These are phyloP conservation scores for Calyptomena viridis DNA, from an alignment of 2,113 vertebrate species.

Conservation along the genomic window DNA sequence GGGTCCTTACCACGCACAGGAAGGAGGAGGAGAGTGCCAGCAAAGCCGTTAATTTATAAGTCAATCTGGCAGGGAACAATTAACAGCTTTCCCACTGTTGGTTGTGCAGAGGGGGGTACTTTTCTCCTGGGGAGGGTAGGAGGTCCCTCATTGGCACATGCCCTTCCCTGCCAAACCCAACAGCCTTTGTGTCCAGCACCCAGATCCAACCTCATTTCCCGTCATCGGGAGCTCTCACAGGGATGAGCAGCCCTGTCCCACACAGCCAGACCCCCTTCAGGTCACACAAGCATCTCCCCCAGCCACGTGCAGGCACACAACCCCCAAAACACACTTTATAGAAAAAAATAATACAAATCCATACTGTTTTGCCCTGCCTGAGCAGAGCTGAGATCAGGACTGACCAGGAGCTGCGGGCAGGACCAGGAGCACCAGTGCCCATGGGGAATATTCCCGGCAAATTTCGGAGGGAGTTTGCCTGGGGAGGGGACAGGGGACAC, in stretches of 20 bases:
- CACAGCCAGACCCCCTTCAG: accelerated
- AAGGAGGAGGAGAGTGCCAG: slow-evolving; percentile 59
- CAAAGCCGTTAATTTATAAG: slow-evolving; percentile 55
- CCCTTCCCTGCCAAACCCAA: background rate
- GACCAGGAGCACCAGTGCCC: accelerated
- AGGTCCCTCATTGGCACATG: background rate
- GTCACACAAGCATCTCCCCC: background rate
- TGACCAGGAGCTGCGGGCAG: background rate
- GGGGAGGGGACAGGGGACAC: accelerated
- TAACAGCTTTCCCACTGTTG: slow-evolving; percentile 17
- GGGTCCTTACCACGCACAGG: slow-evolving; percentile 33
- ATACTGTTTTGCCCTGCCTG: accelerated
- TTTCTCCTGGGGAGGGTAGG: background rate
- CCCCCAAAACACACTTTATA: accelerated
- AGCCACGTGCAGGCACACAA: accelerated
- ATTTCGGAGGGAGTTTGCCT: accelerated
- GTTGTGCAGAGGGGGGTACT: background rate
- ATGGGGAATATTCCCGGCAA: accelerated
- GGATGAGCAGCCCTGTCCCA: background rate
- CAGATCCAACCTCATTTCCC: accelerated
- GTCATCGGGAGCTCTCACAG: background rate
- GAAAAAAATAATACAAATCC: accelerated
- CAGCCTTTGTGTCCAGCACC: background rate
- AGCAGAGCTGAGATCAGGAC: accelerated
- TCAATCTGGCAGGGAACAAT: slow-evolving; percentile 63